These are phyloP conservation scores for Campopleginae sp. DNA, from an alignment of 2,888 invertebrate species.

Conservation along the genomic window DNA sequence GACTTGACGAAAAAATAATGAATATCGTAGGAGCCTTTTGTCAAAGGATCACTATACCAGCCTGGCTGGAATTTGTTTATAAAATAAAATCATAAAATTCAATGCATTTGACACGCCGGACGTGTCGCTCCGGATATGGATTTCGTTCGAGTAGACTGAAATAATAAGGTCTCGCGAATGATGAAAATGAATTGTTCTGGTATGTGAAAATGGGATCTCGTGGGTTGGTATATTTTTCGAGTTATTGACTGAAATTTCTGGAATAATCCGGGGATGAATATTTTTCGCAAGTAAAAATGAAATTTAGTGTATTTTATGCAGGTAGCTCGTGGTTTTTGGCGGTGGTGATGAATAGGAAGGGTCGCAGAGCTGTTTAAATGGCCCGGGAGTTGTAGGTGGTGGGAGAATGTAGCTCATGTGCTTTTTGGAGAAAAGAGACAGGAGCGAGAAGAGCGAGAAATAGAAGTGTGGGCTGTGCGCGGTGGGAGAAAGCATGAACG, in stretches of 20 bases:
- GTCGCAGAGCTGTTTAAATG: slow-evolving; percentile 52
- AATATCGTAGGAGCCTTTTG: not conserved
- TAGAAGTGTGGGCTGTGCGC: not conserved
- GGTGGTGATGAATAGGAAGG: slow-evolving; percentile 54
- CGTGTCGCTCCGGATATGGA: not conserved
- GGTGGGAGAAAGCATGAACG: not conserved
- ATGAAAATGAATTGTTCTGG: slow-evolving; percentile 1
- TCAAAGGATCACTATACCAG: no score
- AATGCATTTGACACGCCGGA: no score
- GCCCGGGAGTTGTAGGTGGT: slow-evolving; percentile 14
- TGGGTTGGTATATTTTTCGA: not conserved
- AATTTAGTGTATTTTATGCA: slow-evolving; percentile 13
- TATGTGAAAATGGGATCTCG: not conserved
- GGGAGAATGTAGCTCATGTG: slow-evolving; percentile 14
- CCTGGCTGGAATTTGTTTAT: not conserved
- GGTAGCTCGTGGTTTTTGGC: slow-evolving; percentile 34
- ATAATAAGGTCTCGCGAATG: not conserved
- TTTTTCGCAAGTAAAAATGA: not conserved
- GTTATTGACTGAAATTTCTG: slow-evolving; percentile 3
- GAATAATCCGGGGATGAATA: slow-evolving; percentile 1
- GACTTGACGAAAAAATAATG: not conserved
- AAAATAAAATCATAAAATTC: not conserved
- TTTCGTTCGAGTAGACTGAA: not conserved
- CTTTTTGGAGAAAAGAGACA: slow-evolving; percentile 47
- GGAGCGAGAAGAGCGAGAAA: slow-evolving; percentile 1